Base-by-base conservation (phyloP, 2,888 invertebrate species). In the Trichopria drosophilae region DNA sequence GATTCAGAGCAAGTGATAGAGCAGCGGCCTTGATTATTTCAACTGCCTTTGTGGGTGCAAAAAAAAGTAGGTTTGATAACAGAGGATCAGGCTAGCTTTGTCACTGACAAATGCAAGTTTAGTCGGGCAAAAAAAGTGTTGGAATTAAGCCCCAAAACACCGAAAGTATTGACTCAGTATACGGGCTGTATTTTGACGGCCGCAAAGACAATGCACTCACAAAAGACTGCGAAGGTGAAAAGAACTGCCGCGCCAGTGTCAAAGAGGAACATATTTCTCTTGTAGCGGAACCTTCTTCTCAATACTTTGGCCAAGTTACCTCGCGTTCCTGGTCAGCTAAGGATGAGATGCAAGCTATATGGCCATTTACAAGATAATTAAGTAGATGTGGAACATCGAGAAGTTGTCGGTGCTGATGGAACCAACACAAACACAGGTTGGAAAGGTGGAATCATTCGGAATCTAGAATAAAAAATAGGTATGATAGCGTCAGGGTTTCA, bases 221-320 rank as follows among this genome's bases (percentile, higher is more conserved):
- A 28, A 35, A 40, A 32, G 34, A 47, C 37, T 46, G 48, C 40
- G 39, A 46, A 39, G 51, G 40, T 18, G 19, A 13, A 26, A 52
- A 43, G 29, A 43, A 22, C 39, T 41, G 41, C 35, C 22, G 44
- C 20, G 28, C 37, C 52, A 44, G 44, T 15, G 41, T 58, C 9
- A 51, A 29, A 45, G 55, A 61, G 58, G 58, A 60, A 35, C 58
- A 61, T 49, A 46, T 58, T 23, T 44, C 16, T 15, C 28, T 59
- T 19, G 29, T 59, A 16, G 19, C 34, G 2, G 55, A 60, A 48
- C 51, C 57, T 40, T 51, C 37, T 35, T 53, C 47, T 28, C 32
- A 50, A n/a, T 61, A 58, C 45, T 20, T 61, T 28, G 52, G 51
- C n/a, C 61, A 59, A 23, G 41, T 54, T 15, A 39, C 53, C 24